Evolutionary conservation across 2,888 invertebrate genomes (phyloP).

Genomic region (Caenorhabditis sp.): DNA sequence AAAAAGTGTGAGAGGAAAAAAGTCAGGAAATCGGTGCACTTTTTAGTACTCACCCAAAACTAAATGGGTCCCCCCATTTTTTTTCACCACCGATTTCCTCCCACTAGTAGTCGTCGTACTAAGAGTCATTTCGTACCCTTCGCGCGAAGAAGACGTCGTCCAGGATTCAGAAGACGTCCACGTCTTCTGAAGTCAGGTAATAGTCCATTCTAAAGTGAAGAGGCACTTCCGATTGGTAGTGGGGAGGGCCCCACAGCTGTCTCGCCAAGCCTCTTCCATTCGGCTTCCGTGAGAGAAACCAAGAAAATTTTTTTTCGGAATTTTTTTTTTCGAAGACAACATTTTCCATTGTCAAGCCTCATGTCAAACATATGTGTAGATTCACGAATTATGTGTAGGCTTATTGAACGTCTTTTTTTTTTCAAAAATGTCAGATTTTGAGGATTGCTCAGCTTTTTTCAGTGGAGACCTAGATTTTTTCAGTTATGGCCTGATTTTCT

Average conservation of each 20-base stretch:
- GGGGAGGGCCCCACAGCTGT: neutral
- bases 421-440: neutral
- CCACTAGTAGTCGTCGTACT: constrained; percentile 10
- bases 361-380: constrained; percentile 53
- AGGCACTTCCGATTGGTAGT: neutral
- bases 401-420: constrained; percentile 15
- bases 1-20: too few relatives aligned
- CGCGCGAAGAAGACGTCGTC: too few relatives aligned
- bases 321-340: neutral
- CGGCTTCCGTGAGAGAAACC: neutral
- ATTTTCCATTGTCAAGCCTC: constrained; percentile 33
- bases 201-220: neutral
- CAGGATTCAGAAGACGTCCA: constrained; percentile 5
- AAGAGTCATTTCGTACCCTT: constrained; percentile 40
- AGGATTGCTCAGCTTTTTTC: too few relatives aligned
- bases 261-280: neutral
- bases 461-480: too few relatives aligned
- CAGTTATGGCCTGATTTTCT: too few relatives aligned
- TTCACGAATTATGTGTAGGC: too few relatives aligned
- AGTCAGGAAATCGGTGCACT: constrained; percentile 21
- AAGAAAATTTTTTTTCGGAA: neutral
- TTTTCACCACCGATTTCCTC: too few relatives aligned
- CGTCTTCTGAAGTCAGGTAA: constrained; percentile 13
- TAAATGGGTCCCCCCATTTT: too few relatives aligned
- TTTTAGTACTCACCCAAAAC: too few relatives aligned